A percentile compares a stretch with the other conserved stretches of the same genome.
These are phyloP conservation scores for Pelochelys cantorii DNA, from an alignment of 2,797 vertebrate genomes.

Conservation along the genomic window DNA sequence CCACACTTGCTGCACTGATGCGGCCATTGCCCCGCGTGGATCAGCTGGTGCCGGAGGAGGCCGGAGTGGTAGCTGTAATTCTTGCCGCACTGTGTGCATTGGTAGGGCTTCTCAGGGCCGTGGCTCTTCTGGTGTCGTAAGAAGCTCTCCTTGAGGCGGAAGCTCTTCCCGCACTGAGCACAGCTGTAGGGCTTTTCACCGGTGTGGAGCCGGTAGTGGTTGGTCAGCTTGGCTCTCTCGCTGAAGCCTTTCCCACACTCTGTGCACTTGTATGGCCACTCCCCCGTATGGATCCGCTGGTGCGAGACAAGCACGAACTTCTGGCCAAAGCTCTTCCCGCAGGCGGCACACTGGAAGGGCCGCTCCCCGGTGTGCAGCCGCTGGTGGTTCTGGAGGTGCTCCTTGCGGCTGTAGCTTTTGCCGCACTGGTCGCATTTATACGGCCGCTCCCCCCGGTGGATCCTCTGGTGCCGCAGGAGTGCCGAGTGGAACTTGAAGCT, in stretches of 20 bases:
- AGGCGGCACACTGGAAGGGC: too few species aligned
- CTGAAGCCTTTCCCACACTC: too few species aligned
- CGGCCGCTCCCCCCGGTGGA: constrained; percentile 73
- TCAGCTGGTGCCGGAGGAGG: constrained; percentile 73
- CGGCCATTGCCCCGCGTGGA: constrained; percentile 65
- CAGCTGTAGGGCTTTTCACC: too few species aligned
- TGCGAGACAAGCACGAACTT: too few species aligned
- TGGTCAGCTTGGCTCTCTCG: too few species aligned
- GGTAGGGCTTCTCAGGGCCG: constrained; percentile 71
- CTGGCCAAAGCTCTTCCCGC: too few species aligned
- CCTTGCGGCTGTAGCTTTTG: constrained; percentile 72
- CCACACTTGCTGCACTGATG: constrained; percentile 67
- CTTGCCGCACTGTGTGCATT: constrained; percentile 70
- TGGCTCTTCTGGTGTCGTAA: constrained; percentile 74
- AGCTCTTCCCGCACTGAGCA: too few species aligned
- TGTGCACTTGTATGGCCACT: too few species aligned
- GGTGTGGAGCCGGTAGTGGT: too few species aligned
- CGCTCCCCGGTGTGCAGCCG: too few species aligned
- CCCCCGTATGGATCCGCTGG: too few species aligned
- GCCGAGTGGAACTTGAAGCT: constrained; percentile 72
- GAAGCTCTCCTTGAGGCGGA: constrained; percentile 62
- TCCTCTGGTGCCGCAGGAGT: constrained; percentile 71
- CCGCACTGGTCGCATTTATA: constrained; percentile 75
- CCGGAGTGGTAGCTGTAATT: constrained; percentile 74
- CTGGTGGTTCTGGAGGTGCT: constrained; percentile 55